Base-by-base conservation (phyloP, 2,888 invertebrate species). In the Coremacera marginata region DNA sequence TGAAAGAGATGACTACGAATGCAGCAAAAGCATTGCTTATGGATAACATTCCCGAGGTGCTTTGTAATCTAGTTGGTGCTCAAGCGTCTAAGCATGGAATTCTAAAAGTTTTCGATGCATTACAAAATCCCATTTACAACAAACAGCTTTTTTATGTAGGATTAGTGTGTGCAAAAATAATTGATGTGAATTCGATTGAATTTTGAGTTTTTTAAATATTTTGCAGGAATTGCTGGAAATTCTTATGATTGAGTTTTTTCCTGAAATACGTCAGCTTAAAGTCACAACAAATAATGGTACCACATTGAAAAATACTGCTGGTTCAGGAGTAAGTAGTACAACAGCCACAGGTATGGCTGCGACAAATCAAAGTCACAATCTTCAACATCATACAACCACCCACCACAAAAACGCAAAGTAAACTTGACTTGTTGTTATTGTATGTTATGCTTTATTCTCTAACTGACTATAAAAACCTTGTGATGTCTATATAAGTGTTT, bases 121-220 rank as follows among this genome's bases (percentile, higher is more conserved):
- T 97, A 81, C 97, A 97, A 89, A 93, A 96, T 89, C 93, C 93
- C 80, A 92, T 93, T 84, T 93, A 96, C 86, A 97, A 97, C 89
- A 97, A 97, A 86, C 96, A 97, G 86, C 90, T 97, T 62, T 94
- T 96, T 90, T 97, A 97, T 90, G 97, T 96, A 88, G 94, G 95
- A 92, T 68, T 0, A 44, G 11, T 44, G 11, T 44, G 11, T 44
- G 44, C 44, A 11, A 14, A 19, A 19, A 52, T 34, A 9, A 44
- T 19, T 5, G 5, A 51, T 22, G 5, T 76, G 31, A 76, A 0
- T 57, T 25, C 44, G 44, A 1, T 22, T 51, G 77, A 74, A 0
- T 52, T 57, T 3, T 4, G 16, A 27, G 1, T 63, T 55, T 25
- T 51, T 25, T 11, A 52, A 51, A 51, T 34, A 25, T 65, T n/a